Percentiles rank a stretch among this genome's conserved stretches.
Conservation (phyloP, 2,888 invertebrate species). For the Sphaeridia pumilis region DNA sequence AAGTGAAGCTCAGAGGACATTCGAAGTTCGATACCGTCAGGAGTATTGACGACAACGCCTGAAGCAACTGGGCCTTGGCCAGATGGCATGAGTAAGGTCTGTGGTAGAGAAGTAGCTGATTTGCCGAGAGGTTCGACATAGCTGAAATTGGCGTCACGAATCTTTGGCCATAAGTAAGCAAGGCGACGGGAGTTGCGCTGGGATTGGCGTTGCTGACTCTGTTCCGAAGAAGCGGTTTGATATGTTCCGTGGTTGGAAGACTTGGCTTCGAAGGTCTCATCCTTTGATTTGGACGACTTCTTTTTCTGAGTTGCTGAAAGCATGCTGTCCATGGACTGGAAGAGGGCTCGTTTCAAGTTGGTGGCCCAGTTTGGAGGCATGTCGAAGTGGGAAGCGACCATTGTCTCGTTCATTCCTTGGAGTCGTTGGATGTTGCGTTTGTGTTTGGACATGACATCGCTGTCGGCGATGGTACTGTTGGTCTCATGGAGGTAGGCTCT, state of each 20-base stretch:
- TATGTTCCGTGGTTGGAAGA: conserved; percentile 5
- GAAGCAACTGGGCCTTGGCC: conserved; percentile 28
- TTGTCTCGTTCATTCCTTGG: not conserved
- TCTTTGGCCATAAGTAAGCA: conserved; percentile 23
- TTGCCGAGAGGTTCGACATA: conserved; percentile 18
- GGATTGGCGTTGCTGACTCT: too few species aligned
- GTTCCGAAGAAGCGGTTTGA: not conserved
- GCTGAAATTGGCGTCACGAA: conserved; percentile 23
- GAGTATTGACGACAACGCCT: conserved; percentile 29
- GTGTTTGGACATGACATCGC: not conserved
- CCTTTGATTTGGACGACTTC: not conserved
- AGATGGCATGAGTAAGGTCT: conserved; percentile 21
- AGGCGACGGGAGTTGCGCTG: not conserved
- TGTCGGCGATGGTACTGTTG: not conserved
- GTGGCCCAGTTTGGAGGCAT: conserved; percentile 31
- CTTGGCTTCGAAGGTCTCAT: conserved; percentile 9
- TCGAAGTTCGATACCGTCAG: conserved; percentile 24
- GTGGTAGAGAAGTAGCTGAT: conserved; percentile 12
- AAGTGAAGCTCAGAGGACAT: conserved; percentile 24
- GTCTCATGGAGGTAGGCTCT: not conserved
- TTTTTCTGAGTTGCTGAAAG: not conserved
- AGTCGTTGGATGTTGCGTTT: not conserved
- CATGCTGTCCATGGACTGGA: conserved; percentile 25
- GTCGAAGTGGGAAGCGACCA: conserved; percentile 3
- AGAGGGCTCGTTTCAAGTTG: conserved; percentile 29